A percentile compares a stretch with the other conserved stretches of the same genome.
These are phyloP conservation scores for Molanna angustata DNA, from an alignment of 2,888 invertebrate species.

Conservation along the genomic window DNA sequence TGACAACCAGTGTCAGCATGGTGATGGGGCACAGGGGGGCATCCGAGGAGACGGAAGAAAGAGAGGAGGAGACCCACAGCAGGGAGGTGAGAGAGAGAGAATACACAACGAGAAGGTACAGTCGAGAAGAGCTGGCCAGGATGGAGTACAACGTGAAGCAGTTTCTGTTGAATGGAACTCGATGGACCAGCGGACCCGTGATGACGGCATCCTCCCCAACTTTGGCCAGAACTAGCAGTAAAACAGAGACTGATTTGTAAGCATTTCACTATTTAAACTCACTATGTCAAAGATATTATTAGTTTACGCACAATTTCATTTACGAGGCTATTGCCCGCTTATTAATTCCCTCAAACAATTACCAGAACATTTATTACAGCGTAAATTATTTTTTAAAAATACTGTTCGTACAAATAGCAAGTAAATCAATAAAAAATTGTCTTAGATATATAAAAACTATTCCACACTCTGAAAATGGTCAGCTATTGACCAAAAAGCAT, in stretches of 20 bases:
- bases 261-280: too few relatives aligned
- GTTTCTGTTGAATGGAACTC: constrained; percentile 59
- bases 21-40: constrained; percentile 5
- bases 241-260: constrained; percentile 58
- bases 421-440: too few relatives aligned
- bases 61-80: background rate
- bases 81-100: background rate
- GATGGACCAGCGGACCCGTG: constrained; percentile 30
- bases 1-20: background rate
- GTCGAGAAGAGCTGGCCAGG: constrained; percentile 62
- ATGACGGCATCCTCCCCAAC: constrained; percentile 42
- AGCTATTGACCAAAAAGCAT: too few relatives aligned
- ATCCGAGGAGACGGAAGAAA: background rate
- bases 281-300: too few relatives aligned
- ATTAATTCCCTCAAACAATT: too few relatives aligned
- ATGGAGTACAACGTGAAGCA: constrained; percentile 79
- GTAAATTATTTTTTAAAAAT: too few relatives aligned
- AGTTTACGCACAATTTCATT: too few relatives aligned
- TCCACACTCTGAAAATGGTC: too few relatives aligned
- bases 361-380: too few relatives aligned
- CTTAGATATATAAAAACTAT: too few relatives aligned
- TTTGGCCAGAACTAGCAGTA: constrained; percentile 53
- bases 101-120: constrained; percentile 39
- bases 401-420: too few relatives aligned
- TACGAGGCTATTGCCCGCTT: too few relatives aligned